These are phyloP conservation scores for Pterois miles DNA, from an alignment of 2,797 vertebrate species.

Conservation along the genomic window DNA sequence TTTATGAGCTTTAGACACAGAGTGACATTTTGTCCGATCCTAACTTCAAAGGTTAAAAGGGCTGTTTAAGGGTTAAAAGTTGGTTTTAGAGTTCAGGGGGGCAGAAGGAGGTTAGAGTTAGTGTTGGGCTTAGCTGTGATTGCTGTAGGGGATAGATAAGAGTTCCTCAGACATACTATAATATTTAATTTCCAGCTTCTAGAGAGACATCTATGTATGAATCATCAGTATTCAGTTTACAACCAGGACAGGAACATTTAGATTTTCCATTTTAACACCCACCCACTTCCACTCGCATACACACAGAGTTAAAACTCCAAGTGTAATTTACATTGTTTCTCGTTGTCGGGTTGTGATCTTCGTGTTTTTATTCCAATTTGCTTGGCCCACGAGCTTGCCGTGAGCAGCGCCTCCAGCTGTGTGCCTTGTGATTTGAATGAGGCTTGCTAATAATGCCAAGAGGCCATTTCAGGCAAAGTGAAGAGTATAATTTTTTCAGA, in stretches of 20 bases:
- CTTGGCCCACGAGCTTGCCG: constrained; percentile 47
- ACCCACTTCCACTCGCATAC: neutral
- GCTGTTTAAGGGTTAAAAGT: no score
- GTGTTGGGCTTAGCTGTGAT: rapidly evolving
- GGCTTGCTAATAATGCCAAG: constrained; percentile 60
- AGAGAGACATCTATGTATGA: neutral
- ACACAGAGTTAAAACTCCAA: neutral
- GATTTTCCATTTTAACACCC: neutral
- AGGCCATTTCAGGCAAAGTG: constrained; percentile 46
- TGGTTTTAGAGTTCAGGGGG: neutral
- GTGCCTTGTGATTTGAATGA: constrained; percentile 55
- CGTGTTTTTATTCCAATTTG: constrained; percentile 58
- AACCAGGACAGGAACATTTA: neutral
- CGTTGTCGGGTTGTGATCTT: constrained; percentile 37
- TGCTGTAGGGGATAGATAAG: neutral
- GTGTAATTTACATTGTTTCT: constrained; percentile 28
- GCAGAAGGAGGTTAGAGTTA: neutral
- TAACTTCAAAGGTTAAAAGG: neutral
- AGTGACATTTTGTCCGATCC: neutral
- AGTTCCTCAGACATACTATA: neutral
- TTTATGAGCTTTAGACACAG: neutral
- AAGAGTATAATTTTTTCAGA: constrained; percentile 24
- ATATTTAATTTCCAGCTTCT: neutral
- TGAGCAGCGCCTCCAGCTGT: constrained; percentile 65
- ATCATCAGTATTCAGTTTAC: neutral